Conservation (phyloP, 1,140 invertebrate species). For the Lordiphosa clarofinis region DNA sequence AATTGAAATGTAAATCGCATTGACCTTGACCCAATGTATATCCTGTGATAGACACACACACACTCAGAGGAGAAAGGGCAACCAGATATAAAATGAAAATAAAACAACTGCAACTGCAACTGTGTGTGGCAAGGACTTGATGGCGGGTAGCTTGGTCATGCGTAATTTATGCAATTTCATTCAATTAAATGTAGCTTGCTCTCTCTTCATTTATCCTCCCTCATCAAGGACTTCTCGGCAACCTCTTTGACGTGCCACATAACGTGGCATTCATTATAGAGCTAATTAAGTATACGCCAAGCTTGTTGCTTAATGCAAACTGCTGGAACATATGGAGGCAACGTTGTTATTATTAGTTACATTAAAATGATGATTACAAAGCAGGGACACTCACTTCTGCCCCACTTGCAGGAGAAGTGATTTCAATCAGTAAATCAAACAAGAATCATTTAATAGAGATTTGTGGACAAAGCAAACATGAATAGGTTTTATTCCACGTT, state of each 20-base stretch:
- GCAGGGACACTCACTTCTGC: too few relatives aligned
- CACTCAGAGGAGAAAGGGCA: slow-evolving; percentile 27
- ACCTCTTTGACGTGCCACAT: slow-evolving; percentile 10
- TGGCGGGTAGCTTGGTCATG: slow-evolving; percentile 19
- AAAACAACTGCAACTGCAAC: slow-evolving; percentile 22
- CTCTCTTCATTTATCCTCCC: not conserved
- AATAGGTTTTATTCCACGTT: too few relatives aligned
- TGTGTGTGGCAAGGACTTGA: slow-evolving; percentile 19
- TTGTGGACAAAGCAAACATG: too few relatives aligned
- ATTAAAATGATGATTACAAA: too few relatives aligned
- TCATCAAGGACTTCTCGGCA: too few relatives aligned
- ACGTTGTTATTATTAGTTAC: too few relatives aligned
- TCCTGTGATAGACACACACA: slow-evolving; percentile 18
- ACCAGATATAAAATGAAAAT: slow-evolving; percentile 37
- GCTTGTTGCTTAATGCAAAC: slow-evolving; percentile 14
- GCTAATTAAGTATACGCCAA: slow-evolving; percentile 65
- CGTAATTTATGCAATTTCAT: slow-evolving; percentile 44
- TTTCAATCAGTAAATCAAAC: too few relatives aligned
- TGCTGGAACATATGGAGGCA: too few relatives aligned
- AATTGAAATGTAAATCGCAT: slow-evolving; percentile 39
- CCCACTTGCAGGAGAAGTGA: too few relatives aligned
- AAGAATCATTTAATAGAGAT: too few relatives aligned
- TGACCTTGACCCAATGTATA: slow-evolving; percentile 34
- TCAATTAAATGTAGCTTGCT: slow-evolving; percentile 33
- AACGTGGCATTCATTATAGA: slow-evolving; percentile 36